Evolutionary conservation across 2,888 invertebrate species (phyloP), one percentile per base, ranked within the genome.

Genomic region (Leptopterna dolabrata): DNA sequence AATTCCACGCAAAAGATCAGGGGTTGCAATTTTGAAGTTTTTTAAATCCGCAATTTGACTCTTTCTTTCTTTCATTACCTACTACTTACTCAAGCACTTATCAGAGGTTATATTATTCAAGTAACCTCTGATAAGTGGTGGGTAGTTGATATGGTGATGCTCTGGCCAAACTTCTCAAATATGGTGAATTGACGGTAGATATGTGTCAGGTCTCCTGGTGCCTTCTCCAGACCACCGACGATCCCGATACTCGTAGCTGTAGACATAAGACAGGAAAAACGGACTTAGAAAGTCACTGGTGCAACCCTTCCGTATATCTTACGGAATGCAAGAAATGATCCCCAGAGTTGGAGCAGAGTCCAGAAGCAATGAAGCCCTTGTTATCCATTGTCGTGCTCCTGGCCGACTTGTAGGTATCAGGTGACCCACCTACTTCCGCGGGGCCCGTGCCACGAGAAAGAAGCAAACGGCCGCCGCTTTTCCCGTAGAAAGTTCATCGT

Each of bases 301-400:
- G 36, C 36, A 4, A 24, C 63, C 63, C 63, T 3, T 63, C 13
- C 63, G 63, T n/a, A n/a, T n/a, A n/a, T 24, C 24, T 24, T 63
- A 19, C 9, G 24, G 63, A 63, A 63, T 63, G 63, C 63, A 63
- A 63, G 24, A 63, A 63, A 63, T 63, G 24, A 24, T 63, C 63
- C 24, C 63, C 6, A 24, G 63, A 63, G 24, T 9, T 24, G 63
- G 24, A 27, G 63, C 24, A 6, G 19, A 51, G 16, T 16, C n/a
- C n/a, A n/a, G 51, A n/a, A 6, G 51, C 51, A 51, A 51, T 24
- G 63, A 63, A 27, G 63, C 63, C 63, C 63, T 63, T 63, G 63
- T 63, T 63, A 63, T 24, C 63, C 63, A 63, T 63, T 63, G 63
- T 63, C 63, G 63, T 63, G 19, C 63, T 63, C 63, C 63, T 63